These are phyloP conservation scores for Microctenopoma lineatum DNA, from an alignment of 2,797 vertebrate genomes.

Conservation along the genomic window DNA sequence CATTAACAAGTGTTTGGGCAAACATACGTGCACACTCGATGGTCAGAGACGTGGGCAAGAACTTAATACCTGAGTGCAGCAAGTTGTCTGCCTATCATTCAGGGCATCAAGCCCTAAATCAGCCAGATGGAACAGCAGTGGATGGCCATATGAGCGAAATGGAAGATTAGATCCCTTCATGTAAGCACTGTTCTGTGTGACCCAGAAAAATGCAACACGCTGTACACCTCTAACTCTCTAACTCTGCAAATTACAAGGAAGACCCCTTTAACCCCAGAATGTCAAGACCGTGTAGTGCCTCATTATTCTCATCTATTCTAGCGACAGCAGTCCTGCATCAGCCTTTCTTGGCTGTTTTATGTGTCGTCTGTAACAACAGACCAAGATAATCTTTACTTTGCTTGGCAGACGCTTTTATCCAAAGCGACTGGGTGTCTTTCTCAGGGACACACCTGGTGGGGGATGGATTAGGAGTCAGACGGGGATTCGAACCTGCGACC, in stretches of 20 bases:
- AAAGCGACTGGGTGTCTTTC: too few relatives aligned
- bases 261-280: background rate
- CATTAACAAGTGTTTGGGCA: conserved; percentile 5
- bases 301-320: background rate
- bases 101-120: conserved; percentile 38
- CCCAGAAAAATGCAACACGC: background rate
- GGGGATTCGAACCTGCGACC: too few relatives aligned
- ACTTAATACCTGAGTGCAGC: conserved; percentile 7
- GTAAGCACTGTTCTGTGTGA: conserved; percentile 5
- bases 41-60: conserved; percentile 7
- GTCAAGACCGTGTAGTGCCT: background rate
- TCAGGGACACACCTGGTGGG: too few relatives aligned
- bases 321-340: background rate
- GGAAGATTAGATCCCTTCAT: conserved; percentile 30
- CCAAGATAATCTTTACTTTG: too few relatives aligned
- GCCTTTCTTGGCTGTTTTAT: background rate
- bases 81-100: background rate
- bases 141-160: conserved; percentile 42
- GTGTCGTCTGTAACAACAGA: too few relatives aligned
- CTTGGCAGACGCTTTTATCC: too few relatives aligned
- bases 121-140: conserved; percentile 25
- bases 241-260: conserved; percentile 5
- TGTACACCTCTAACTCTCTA: background rate
- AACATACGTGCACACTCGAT: background rate
- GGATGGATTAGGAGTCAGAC: too few relatives aligned